Conservation (phyloP, 2,113 vertebrate species). For the Spermophilus dauricus region DNA sequence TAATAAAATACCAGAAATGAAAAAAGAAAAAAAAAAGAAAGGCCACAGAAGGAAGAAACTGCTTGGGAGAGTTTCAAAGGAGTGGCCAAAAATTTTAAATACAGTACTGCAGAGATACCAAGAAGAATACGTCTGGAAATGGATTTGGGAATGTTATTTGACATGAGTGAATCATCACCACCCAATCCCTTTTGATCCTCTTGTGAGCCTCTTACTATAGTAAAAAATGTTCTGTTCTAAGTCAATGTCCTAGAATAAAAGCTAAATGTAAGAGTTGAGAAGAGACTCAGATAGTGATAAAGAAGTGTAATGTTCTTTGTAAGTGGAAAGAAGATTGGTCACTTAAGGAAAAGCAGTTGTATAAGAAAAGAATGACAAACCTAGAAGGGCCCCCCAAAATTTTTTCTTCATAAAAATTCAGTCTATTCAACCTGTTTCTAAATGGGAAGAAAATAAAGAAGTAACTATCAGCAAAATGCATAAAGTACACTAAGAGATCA, state of each 20-base stretch:
- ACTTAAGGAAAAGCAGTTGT: constrained; percentile 37
- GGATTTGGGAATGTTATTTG: neutral
- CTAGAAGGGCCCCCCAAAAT: neutral
- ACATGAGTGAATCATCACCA: neutral
- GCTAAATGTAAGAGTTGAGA: constrained; percentile 15
- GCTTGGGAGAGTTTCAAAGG: neutral
- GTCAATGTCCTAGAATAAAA: constrained; percentile 26
- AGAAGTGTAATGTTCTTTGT: constrained; percentile 34
- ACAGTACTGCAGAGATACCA: neutral
- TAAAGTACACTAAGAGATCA: neutral
- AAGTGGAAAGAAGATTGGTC: constrained; percentile 16
- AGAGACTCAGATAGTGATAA: neutral
- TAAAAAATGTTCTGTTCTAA: constrained; percentile 26
- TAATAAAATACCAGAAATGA: constrained; percentile 57
- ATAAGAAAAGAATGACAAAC: constrained; percentile 62
- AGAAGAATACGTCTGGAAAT: neutral
- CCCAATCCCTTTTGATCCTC: constrained; percentile 20
- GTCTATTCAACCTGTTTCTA: neutral
- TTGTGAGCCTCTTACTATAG: constrained; percentile 7
- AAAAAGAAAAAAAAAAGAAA: constrained; percentile 8
- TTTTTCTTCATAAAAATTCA: constrained; percentile 14
- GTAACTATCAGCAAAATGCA: constrained; percentile 57
- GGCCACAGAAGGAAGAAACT: neutral
- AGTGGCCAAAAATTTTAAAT: neutral
- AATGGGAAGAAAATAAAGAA: constrained; percentile 37